Conservation (phyloP, 2,113 vertebrate genomes). For the Plecturocebus donacophilus region DNA sequence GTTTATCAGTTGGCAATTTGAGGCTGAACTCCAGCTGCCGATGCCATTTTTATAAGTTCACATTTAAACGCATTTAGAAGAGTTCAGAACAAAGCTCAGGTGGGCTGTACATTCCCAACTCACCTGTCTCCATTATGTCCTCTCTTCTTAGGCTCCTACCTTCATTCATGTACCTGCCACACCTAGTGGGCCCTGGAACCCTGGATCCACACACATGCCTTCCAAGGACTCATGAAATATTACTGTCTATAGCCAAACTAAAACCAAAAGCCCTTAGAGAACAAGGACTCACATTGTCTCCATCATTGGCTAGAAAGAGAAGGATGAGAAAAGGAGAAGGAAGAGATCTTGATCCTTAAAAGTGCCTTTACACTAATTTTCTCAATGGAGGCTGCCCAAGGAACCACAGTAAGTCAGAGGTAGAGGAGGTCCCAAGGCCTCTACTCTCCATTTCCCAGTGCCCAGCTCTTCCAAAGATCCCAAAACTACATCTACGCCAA, state of each 20-base stretch:
- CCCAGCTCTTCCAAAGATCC: neutral
- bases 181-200: fast-evolving
- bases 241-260: neutral
- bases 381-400: neutral
- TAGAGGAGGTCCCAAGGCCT: neutral
- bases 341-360: neutral
- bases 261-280: neutral
- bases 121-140: neutral
- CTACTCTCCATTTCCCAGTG: neutral
- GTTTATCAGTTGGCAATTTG: neutral
- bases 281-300: neutral
- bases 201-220: neutral
- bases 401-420: neutral
- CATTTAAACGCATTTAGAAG: neutral
- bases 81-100: neutral
- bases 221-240: neutral
- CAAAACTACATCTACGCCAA: neutral
- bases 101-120: neutral
- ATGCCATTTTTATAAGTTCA: neutral
- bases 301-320: neutral
- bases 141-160: neutral
- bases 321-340: neutral
- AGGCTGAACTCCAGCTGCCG: neutral
- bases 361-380: neutral
- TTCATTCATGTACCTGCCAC: neutral